A percentile compares a stretch with the other conserved stretches of the same genome.
phyloP scores from a whole-genome alignment of 2,888 invertebrate genomes.

The Caenorhabditis sp. region DNA sequence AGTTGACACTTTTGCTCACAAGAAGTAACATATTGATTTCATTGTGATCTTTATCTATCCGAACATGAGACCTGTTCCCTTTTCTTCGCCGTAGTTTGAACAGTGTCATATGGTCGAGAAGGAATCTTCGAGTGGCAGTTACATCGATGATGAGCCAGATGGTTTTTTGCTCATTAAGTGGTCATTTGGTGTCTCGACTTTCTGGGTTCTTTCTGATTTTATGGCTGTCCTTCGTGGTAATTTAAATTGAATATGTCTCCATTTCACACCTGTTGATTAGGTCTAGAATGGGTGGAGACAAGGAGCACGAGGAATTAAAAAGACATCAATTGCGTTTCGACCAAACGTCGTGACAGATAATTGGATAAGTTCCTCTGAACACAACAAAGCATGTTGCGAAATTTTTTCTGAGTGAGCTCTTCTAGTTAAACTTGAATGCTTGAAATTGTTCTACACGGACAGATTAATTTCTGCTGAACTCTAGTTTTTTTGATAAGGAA shows the following conservation, averaged over 20 bases:
- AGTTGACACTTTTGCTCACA: background rate
- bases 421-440: no score
- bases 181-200: slow-evolving; percentile 4
- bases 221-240: no score
- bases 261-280: no score
- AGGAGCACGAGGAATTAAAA: background rate
- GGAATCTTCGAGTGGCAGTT: background rate
- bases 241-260: background rate
- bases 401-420: background rate
- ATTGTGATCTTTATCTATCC: slow-evolving; percentile 9
- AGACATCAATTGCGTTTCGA: background rate
- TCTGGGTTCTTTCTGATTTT: background rate
- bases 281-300: background rate
- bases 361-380: slow-evolving; percentile 3
- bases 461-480: background rate
- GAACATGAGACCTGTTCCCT: background rate
- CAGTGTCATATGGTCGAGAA: slow-evolving; percentile 28
- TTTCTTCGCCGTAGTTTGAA: slow-evolving; percentile 15
- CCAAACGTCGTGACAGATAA: slow-evolving; percentile 20
- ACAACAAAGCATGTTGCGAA: slow-evolving; percentile 34
- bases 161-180: slow-evolving; percentile 13
- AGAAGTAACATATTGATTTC: slow-evolving; percentile 10
- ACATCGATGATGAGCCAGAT: slow-evolving; percentile 10
- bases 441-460: no score
- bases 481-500: no score